Percentiles rank a stretch among this genome's conserved stretches.
Conservation (phyloP, 2,797 vertebrate species). For the Poeciliopsis paucimaculata region DNA sequence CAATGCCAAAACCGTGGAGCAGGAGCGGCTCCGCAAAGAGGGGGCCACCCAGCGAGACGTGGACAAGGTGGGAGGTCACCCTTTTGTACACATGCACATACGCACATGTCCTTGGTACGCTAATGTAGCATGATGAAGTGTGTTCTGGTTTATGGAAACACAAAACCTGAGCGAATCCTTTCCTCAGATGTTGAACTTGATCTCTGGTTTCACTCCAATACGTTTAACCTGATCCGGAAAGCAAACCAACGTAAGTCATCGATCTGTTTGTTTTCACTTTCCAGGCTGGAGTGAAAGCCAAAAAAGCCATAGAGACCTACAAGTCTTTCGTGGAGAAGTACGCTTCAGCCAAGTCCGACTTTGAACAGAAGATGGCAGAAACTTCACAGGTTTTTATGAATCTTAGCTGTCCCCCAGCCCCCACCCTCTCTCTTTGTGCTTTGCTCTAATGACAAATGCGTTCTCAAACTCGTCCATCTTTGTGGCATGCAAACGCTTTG, state of each 20-base stretch:
- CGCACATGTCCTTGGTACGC: constrained; percentile 17
- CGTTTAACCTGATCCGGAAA: constrained; percentile 29
- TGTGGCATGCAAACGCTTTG: constrained; percentile 33
- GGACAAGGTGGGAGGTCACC: constrained; percentile 88
- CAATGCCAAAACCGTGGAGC: constrained; percentile 91
- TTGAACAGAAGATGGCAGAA: constrained; percentile 97
- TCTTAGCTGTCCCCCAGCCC: not conserved
- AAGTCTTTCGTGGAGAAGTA: constrained; percentile 96
- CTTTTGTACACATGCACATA: constrained; percentile 8
- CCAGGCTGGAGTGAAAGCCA: constrained; percentile 93
- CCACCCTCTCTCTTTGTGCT: not conserved
- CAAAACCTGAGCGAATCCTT: constrained; percentile 27
- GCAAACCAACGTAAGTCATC: constrained; percentile 27
- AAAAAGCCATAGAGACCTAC: constrained; percentile 97
- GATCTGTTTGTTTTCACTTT: constrained; percentile 54
- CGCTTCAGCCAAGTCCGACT: constrained; percentile 91
- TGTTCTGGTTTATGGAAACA: constrained; percentile 29
- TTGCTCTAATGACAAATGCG: constrained; percentile 7
- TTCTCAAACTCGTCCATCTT: constrained; percentile 28
- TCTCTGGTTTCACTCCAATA: constrained; percentile 5
- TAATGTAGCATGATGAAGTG: constrained; percentile 56
- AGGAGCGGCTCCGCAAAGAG: constrained; percentile 95
- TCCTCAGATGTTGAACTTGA: constrained; percentile 30
- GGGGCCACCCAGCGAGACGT: constrained; percentile 94
- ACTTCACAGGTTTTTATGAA: constrained; percentile 87